Conservation (phyloP, 2,888 invertebrate genomes). For the Rhagophthalmus giganteus region DNA sequence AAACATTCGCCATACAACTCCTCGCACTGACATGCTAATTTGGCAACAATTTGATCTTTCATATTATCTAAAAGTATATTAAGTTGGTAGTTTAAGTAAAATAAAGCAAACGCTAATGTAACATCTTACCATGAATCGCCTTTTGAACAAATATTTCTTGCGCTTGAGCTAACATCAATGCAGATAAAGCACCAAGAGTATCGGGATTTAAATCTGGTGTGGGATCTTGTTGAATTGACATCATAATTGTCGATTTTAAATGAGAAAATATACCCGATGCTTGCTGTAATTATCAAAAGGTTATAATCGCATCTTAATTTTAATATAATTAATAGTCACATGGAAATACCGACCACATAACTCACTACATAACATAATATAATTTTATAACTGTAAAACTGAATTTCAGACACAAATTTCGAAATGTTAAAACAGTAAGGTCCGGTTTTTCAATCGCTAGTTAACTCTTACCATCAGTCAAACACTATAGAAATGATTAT, state of each 20-base stretch:
- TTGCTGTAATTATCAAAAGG: conserved; percentile 62
- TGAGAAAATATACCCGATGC: conserved; percentile 87
- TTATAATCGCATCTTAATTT: too few species aligned
- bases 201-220: conserved; percentile 95
- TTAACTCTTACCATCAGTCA: too few species aligned
- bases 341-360: too few species aligned
- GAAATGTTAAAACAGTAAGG: too few species aligned
- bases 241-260: conserved; percentile 78
- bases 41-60: conserved; percentile 92
- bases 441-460: too few species aligned
- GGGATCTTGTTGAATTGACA: conserved; percentile 89
- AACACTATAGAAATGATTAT: too few species aligned
- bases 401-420: too few species aligned
- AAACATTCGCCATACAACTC: conserved; percentile 91
- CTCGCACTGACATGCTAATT: conserved; percentile 88
- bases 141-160: conserved; percentile 97
- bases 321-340: too few species aligned
- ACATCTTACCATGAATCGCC: conserved; percentile 79
- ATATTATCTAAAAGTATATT: conserved; percentile 71
- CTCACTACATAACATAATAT: too few species aligned
- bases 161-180: conserved; percentile 95
- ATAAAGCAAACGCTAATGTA: too few species aligned
- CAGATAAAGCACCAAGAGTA: conserved; percentile 80
- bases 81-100: not conserved
- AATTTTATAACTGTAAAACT: too few species aligned